phyloP scores from a whole-genome alignment of 1,140 invertebrate genomes.

The Liolophura sinensis region DNA sequence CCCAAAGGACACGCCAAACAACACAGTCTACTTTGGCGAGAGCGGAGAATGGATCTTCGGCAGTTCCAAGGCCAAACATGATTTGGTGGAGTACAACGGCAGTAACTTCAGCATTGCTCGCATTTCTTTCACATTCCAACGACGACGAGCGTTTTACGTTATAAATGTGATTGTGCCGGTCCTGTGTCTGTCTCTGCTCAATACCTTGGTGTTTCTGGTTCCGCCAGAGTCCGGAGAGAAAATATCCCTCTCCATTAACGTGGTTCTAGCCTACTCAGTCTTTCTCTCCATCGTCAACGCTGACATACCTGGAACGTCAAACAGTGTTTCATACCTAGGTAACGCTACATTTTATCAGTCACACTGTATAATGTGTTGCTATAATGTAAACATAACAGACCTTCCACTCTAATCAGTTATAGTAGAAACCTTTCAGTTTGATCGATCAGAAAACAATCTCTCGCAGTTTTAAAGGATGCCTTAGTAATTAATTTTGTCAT shows the following conservation, averaged over 20 bases:
- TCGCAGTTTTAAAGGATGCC: no score
- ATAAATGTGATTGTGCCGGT: slow-evolving; percentile 13
- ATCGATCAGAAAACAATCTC: no score
- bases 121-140: slow-evolving; percentile 1
- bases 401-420: no score
- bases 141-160: slow-evolving; percentile 5
- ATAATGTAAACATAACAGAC: no score
- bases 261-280: slow-evolving; percentile 37
- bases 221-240: slow-evolving; percentile 15
- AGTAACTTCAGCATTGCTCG: neutral
- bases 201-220: slow-evolving; percentile 11
- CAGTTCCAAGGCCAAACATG: neutral
- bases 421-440: no score
- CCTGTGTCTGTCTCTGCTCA: slow-evolving; percentile 9
- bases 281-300: slow-evolving; percentile 35
- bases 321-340: slow-evolving; percentile 29
- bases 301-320: slow-evolving; percentile 33
- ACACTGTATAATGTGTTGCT: no score
- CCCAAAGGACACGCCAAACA: neutral
- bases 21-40: neutral
- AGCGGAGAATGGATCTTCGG: neutral
- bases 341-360: no score
- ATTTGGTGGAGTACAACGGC: neutral
- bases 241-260: slow-evolving; percentile 34
- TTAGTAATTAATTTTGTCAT: no score